These are phyloP conservation scores for Copidosoma aretas DNA, from an alignment of 2,888 invertebrate species.

Conservation along the genomic window DNA sequence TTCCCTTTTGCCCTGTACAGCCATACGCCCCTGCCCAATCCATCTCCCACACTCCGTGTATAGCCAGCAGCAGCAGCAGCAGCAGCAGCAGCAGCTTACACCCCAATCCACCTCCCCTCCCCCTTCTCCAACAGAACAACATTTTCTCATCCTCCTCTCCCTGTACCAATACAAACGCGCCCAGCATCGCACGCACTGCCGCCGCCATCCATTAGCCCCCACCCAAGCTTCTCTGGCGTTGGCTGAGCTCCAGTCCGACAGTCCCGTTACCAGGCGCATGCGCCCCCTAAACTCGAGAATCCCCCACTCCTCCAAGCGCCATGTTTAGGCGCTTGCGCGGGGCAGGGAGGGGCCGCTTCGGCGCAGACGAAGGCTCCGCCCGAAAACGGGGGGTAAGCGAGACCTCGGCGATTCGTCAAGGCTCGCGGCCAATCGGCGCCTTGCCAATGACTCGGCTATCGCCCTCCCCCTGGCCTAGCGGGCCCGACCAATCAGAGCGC, in stretches of 20 bases:
- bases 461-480: not conserved
- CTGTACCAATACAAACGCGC: not conserved
- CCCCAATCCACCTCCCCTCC: conserved; percentile 29
- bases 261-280: conserved; percentile 22
- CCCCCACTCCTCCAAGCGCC: conserved; percentile 17
- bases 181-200: not conserved
- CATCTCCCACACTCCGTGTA: conserved; percentile 1
- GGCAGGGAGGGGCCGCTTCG: not conserved
- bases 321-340: conserved; percentile 18
- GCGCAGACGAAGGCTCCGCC: conserved; percentile 22
- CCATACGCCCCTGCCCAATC: conserved; percentile 33
- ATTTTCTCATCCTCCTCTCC: conserved; percentile 2
- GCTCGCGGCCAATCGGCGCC: conserved; percentile 29
- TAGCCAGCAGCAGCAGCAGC: not conserved
- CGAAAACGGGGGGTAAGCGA: conserved; percentile 5
- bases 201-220: not conserved
- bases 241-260: conserved; percentile 27
- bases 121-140: conserved; percentile 3
- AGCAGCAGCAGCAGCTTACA: not conserved
- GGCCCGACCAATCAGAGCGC: not conserved
- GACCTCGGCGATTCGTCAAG: conserved; percentile 22
- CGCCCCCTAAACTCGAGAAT: conserved; percentile 2
- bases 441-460: conserved; percentile 26
- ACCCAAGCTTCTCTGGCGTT: conserved; percentile 12
- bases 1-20: conserved; percentile 8